Conservation (phyloP, 2,113 vertebrate species). For the Lepisosteus osseus region DNA sequence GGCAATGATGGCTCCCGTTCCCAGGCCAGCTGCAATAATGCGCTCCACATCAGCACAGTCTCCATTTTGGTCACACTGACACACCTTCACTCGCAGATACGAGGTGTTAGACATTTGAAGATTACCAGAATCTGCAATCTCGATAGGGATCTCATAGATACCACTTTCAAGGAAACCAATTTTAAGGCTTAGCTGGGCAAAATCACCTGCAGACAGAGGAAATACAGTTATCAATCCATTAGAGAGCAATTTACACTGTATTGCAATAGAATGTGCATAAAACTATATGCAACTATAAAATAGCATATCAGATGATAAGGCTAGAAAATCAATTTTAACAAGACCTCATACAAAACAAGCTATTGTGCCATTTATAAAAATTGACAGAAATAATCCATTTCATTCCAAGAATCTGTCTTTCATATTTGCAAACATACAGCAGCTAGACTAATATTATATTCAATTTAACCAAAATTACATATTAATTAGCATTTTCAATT, state of each 20-base stretch:
- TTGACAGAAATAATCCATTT: no score
- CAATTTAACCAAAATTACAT: no score
- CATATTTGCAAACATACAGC: neutral
- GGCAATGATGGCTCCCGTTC: constrained; percentile 92
- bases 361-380: no score
- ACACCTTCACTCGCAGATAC: constrained; percentile 89
- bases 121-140: constrained; percentile 94
- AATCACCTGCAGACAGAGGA: constrained; percentile 70
- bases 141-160: constrained; percentile 89
- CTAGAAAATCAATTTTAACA: no score
- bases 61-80: constrained; percentile 88
- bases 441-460: no score
- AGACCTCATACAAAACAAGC: no score
- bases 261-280: no score
- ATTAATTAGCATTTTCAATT: no score
- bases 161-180: constrained; percentile 88
- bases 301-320: neutral
- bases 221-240: neutral
- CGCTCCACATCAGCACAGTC: constrained; percentile 90
- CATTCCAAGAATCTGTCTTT: neutral
- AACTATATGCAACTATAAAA: neutral
- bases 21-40: constrained; percentile 86
- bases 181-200: constrained; percentile 85
- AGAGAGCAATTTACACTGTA: no score
- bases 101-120: constrained; percentile 90